phyloP scores from a whole-genome alignment of 2,888 invertebrate genomes.

The Acanthacorydalis orientalis region DNA sequence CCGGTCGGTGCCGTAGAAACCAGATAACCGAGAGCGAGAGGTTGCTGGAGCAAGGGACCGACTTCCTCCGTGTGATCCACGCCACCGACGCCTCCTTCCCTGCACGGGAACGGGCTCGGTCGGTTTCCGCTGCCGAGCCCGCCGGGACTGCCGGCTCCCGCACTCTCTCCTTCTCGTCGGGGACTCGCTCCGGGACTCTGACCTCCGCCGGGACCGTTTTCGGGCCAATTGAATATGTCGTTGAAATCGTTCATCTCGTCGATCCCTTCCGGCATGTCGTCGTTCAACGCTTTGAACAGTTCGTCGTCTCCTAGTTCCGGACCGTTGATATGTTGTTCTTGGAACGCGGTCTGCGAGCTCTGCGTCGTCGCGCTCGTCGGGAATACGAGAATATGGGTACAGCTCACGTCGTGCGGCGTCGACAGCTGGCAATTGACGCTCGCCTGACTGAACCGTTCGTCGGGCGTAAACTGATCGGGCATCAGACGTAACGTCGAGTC shows the following conservation, averaged over 20 bases:
- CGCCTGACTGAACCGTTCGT: conserved; percentile 76
- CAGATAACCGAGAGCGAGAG: conserved; percentile 91
- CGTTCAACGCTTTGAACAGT: conserved; percentile 42
- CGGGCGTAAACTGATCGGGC: conserved; percentile 92
- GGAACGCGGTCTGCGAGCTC: conserved; percentile 55
- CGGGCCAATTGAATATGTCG: conserved; percentile 63
- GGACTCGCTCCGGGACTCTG: conserved; percentile 45
- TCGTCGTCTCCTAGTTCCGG: conserved; percentile 49
- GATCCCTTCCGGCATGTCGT: conserved; percentile 46
- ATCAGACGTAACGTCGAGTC: conserved; percentile 75
- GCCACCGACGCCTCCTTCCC: conserved; percentile 23
- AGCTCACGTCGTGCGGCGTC: conserved; percentile 91
- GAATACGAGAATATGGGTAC: conserved; percentile 96
- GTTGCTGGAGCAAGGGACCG: conserved; percentile 87
- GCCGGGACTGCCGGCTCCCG: conserved; percentile 29
- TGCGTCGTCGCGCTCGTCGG: conserved; percentile 92
- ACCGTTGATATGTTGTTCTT: conserved; percentile 46
- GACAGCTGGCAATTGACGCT: conserved; percentile 79
- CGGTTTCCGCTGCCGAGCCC: conserved; percentile 19
- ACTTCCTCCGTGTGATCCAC: conserved; percentile 38
- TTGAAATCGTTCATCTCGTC: conserved; percentile 57
- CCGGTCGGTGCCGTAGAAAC: conserved; percentile 93
- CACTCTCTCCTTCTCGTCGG: conserved; percentile 33
- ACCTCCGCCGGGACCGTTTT: conserved; percentile 33
- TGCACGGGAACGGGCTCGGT: conserved; percentile 31